Evolutionary conservation across 2,797 vertebrate genomes (phyloP), one percentile per base, ranked within the genome.

Genomic region (Manis pentadactyla): DNA sequence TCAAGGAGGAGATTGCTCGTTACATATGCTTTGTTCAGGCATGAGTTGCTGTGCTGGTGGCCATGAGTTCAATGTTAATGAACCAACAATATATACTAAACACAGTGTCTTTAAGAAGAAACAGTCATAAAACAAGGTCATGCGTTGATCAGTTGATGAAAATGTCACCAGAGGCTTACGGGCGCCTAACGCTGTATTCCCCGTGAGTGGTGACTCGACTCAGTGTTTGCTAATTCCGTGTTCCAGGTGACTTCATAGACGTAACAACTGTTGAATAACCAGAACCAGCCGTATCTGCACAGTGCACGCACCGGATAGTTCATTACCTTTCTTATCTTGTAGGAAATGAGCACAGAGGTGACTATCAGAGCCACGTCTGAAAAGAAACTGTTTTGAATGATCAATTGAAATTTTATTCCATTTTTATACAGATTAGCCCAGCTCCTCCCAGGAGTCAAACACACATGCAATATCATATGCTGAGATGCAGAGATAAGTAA

Each of bases 321-420:
- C 64, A 31, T 71, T 42, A 78, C 11, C 11, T 27, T 68, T 55
- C 53, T 87, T 37, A 51, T 18, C 55, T 4, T 39, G 42, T 84
- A 96, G 73, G 95, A 97, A 97, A 93, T 27, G 97, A 98, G 96
- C 97, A 6, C 98, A 97, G 97, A 98, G 95, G 97, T 97, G 97
- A 97, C 94, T 92, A 94, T 97, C 97, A 91, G 95, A 98, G 93
- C 90, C 95, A 89, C 91, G 96, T 93, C 92, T 71, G 31, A 97
- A 98, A 98, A 98, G 87, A 85, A 53, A 68, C 61, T 90, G 94
- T 96, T 96, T 89, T 66, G 74, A 97, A 96, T 96, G 97, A 97
- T 97, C 85, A 83, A 79, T 68, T 97, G 86, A 90, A 97, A 97
- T 69, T 68, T 94, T 19, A 49, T 94, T 97, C 96, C 37, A 46